Evolutionary conservation across 2,113 vertebrate genomes (phyloP), one percentile per base, ranked within the genome.

Genomic region (Serinus canaria): DNA sequence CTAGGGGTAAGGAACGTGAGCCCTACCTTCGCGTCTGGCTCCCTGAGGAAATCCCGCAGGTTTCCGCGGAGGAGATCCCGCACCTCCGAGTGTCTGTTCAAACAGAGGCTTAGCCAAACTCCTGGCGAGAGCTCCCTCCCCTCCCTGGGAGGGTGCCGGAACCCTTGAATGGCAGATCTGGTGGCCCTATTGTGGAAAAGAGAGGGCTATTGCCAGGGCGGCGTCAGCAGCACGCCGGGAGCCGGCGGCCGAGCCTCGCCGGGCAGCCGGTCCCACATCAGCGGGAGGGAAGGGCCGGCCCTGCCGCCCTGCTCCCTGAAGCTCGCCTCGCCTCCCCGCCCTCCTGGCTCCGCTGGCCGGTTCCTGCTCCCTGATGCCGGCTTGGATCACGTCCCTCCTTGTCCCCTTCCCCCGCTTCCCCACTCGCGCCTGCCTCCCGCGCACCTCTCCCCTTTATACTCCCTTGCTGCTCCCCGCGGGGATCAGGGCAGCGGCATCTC

Each of bases 111-210:
- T 72, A 87, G 76, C 87, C 93, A 80, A 85, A 83, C 92, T 94
- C 83, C 90, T 24, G 88, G 74, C 49, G 80, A 77, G 88, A 88
- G 85, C 92, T 84, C 75, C 94, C 92, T 89, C 91, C 94, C 90
- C 90, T 90, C 96, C 81, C 83, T 89, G 96, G 97, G 96, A 95
- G 94, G 96, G 81, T 79, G 90, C 94, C 60, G 93, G 89, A 87
- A 90, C 88, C 91, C 80, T 87, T 90, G 96, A 96, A 93, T 90
- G 96, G 91, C 97, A 94, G 93, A 87, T 83, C 89, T 81, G 97
- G 92, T 93, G 94, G 96, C 92, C 95, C 94, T 95, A 95, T 96
- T 93, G 95, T 89, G 87, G 87, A 81, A 95, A 93, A 83, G 94
- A 89, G 84, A 94, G 83, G 94, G 59, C 90, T 62, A 85, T 76